Conservation (phyloP, 2,888 invertebrate genomes). For the Hirtodrosophila alboralis region DNA sequence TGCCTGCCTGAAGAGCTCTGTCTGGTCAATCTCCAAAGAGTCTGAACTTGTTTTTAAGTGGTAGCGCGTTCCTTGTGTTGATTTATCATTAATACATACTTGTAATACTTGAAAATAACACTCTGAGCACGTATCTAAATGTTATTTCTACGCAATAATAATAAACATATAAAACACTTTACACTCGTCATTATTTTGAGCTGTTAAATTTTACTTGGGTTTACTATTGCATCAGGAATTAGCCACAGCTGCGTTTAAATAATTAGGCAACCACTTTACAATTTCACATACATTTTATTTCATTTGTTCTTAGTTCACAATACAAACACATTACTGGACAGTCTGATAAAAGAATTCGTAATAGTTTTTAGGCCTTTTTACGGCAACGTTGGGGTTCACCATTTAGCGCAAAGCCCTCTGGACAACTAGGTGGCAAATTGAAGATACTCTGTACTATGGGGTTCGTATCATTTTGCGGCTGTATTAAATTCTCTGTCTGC, state of each 20-base stretch:
- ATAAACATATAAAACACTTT: slow-evolving; percentile 13
- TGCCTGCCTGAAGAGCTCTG: slow-evolving; percentile 39
- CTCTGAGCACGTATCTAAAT: slow-evolving; percentile 18
- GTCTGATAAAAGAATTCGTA: slow-evolving; percentile 1
- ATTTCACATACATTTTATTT: slow-evolving; percentile 1
- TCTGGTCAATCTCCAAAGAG: not conserved
- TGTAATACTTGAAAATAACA: not conserved
- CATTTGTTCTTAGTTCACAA: not conserved
- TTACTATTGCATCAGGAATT: not conserved
- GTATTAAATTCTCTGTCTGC: not conserved
- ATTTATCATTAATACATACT: not conserved
- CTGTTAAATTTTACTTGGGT: not conserved
- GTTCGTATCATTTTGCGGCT: not conserved
- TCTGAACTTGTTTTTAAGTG: slow-evolving; percentile 6
- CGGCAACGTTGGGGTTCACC: slow-evolving; percentile 34
- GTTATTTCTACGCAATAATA: slow-evolving; percentile 21
- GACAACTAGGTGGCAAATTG: slow-evolving; percentile 24
- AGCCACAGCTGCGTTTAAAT: not conserved
- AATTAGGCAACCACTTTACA: slow-evolving; percentile 7
- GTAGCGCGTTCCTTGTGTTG: not conserved
- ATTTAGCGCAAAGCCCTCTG: slow-evolving; percentile 26
- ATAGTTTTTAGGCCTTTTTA: slow-evolving; percentile 24
- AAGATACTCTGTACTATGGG: slow-evolving; percentile 37
- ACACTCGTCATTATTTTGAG: not conserved
- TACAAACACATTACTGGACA: slow-evolving; percentile 4